phyloP scores from a whole-genome alignment of 2,888 invertebrate genomes.

The Ophioninae sp. region DNA sequence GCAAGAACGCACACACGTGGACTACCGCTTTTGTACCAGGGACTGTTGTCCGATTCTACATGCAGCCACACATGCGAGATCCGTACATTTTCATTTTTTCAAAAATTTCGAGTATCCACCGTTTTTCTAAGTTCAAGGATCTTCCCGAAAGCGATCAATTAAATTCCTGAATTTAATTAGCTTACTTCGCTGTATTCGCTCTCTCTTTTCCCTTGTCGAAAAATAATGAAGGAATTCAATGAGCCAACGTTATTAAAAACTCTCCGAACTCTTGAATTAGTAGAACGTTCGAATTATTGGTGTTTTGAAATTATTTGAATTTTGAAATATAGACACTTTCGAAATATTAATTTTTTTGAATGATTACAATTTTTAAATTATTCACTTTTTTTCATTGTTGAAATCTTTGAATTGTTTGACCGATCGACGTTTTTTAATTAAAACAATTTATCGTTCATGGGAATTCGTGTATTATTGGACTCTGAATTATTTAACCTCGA shows the following conservation, averaged over 20 bases:
- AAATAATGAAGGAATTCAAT: too few relatives aligned
- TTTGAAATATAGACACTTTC: background rate
- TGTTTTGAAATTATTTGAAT: background rate
- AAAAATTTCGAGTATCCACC: conserved; percentile 13
- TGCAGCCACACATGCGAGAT: conserved; percentile 77
- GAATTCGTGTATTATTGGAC: background rate
- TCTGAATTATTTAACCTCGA: background rate
- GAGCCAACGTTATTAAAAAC: background rate
- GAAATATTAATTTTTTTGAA: background rate
- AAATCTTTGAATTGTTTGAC: background rate
- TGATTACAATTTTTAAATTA: background rate
- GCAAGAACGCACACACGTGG: conserved; percentile 68
- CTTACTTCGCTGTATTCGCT: background rate
- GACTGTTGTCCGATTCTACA: conserved; percentile 68
- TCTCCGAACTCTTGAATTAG: background rate
- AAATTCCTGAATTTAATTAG: background rate
- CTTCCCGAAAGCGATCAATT: background rate
- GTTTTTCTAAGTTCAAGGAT: background rate
- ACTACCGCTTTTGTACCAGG: conserved; percentile 72
- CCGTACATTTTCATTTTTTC: conserved; percentile 48
- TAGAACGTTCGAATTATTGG: background rate
- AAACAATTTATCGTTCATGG: background rate
- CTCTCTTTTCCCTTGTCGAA: background rate
- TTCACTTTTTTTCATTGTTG: too few relatives aligned
- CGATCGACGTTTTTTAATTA: background rate